A percentile compares a stretch with the other conserved stretches of the same genome.
Evolutionary conservation across 2,113 vertebrate genomes (phyloP).

Genomic region (Notothenia coriiceps): DNA sequence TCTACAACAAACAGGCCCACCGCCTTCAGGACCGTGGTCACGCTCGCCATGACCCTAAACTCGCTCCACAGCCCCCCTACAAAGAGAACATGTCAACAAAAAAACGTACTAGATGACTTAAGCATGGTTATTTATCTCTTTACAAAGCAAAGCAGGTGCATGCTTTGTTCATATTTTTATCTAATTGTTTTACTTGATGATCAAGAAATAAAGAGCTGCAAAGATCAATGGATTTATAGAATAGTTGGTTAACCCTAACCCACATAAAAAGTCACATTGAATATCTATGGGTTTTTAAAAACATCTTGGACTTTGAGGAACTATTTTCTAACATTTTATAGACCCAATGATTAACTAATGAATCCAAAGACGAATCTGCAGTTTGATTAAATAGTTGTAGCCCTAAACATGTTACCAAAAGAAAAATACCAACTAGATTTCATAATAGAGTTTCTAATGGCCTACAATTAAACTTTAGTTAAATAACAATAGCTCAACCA

Average conservation of each 20-base stretch:
- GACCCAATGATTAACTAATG: too few relatives aligned
- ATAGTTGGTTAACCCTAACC: too few relatives aligned
- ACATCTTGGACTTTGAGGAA: too few relatives aligned
- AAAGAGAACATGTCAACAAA: neutral
- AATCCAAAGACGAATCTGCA: too few relatives aligned
- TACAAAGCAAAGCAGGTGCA: neutral
- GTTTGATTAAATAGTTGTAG: too few relatives aligned
- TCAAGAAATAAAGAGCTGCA: too few relatives aligned
- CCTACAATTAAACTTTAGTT: neutral
- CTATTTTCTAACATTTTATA: too few relatives aligned
- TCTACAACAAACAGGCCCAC: slow-evolving; percentile 65
- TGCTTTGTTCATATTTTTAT: neutral
- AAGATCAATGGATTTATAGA: too few relatives aligned
- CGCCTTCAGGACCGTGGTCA: slow-evolving; percentile 51
- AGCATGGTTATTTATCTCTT: neutral
- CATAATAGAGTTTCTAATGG: neutral
- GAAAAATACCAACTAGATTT: neutral
- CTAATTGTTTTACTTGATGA: neutral
- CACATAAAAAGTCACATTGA: too few relatives aligned
- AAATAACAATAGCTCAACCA: neutral
- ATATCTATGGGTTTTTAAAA: too few relatives aligned
- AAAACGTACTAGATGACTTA: neutral
- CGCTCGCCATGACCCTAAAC: slow-evolving; percentile 47
- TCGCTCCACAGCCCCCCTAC: slow-evolving; percentile 4
- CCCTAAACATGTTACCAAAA: neutral